These are phyloP conservation scores for Drosophila rellima DNA, from an alignment of 2,888 invertebrate genomes.

Conservation along the genomic window DNA sequence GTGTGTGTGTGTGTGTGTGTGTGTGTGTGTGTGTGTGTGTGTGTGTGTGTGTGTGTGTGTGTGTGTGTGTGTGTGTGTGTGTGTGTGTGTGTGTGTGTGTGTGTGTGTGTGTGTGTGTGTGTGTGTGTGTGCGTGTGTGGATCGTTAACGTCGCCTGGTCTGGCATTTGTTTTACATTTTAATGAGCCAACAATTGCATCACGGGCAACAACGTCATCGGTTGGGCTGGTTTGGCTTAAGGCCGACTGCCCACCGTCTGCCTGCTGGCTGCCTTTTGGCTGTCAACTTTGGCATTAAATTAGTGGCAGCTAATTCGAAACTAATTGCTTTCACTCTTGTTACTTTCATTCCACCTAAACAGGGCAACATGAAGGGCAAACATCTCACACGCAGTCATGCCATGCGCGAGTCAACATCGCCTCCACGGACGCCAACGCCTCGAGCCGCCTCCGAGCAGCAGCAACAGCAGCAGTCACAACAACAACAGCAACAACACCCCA, in stretches of 20 bases:
- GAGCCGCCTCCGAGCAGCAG: slow-evolving; percentile 79
- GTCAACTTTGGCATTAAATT: slow-evolving; percentile 77
- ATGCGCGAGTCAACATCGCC: slow-evolving; percentile 93
- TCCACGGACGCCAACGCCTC: slow-evolving; percentile 87
- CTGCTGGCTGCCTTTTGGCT: slow-evolving; percentile 10
- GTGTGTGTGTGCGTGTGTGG: slow-evolving; percentile 1
- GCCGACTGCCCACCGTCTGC: slow-evolving; percentile 1
- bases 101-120: too few species aligned
- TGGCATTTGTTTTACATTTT: slow-evolving; percentile 64
- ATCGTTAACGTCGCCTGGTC: slow-evolving; percentile 51
- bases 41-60: too few species aligned
- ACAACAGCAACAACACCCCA: slow-evolving; percentile 55
- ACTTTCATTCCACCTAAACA: slow-evolving; percentile 78
- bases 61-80: not conserved
- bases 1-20: not conserved
- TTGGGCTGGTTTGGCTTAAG: not conserved
- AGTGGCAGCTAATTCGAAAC: slow-evolving; percentile 69
- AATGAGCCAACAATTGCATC: slow-evolving; percentile 79
- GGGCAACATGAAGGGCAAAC: slow-evolving; percentile 91
- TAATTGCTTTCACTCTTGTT: slow-evolving; percentile 65
- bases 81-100: not conserved
- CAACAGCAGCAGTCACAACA: slow-evolving; percentile 43
- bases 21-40: not conserved
- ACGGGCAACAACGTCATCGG: slow-evolving; percentile 55
- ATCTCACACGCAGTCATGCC: slow-evolving; percentile 95